Base-by-base conservation (phyloP, 2,888 invertebrate species). In the Agrotis exclamationis region DNA sequence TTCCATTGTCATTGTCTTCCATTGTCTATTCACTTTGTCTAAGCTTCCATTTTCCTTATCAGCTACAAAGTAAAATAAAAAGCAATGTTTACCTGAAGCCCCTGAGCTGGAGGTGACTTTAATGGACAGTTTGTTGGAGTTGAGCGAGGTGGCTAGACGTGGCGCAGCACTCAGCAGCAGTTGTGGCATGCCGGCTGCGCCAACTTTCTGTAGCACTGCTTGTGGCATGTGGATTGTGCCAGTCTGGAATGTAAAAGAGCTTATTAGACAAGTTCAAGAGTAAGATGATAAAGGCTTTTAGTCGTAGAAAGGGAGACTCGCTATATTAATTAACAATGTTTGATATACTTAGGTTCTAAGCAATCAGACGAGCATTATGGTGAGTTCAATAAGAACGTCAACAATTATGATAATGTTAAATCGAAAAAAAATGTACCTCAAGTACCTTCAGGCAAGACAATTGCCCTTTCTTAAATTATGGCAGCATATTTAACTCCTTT, bases 101-200 rank as follows among this genome's bases (percentile, higher is more conserved):
- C 92, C 90, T 74, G 96, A 96, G 90, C 96, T 95, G 83, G 96
- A 94, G 44, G 96, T 96, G 85, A 97, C 96, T 94, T 98, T 98
- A 88, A 98, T 97, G 92, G 97, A 97, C 78, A 98, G 96, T 94
- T 97, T 98, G 91, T 93, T 95, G 80, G 91, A 91, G 86, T 87
- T 92, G 84, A 95, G 92, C 24, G 96, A 91, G 85, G 90, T 93
- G 80, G 96, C 95, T 80, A 96, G 93, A 64, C 95, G 92, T 24
- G 96, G 96, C 57, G 96, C 94, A 11, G 96, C 92, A 76, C 93
- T 95, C 16, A 96, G 90, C 71, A 96, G 87, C 79, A 96, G 82
- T 88, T 96, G 96, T 11, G 95, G 95, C 78, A 96, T 93, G 9
- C 92, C 94, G 0, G 95, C 96, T 6, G 95, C 94, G 1, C 95